A percentile compares a stretch with the other conserved stretches of the same genome.
phyloP scores from a whole-genome alignment of 2,113 vertebrate genomes.

The Heptranchias perlo region DNA sequence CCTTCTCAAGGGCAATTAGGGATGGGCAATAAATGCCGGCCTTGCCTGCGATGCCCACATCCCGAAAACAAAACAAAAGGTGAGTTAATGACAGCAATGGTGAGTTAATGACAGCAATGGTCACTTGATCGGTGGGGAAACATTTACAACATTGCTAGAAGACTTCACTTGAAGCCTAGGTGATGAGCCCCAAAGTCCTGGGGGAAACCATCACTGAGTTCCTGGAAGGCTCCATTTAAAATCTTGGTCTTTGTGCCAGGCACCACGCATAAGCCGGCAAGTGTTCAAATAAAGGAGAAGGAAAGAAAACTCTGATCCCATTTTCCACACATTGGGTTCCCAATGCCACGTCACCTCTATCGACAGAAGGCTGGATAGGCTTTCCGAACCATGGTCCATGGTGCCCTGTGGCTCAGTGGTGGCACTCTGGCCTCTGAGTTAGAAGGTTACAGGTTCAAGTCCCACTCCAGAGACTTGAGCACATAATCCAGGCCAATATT shows the following conservation, averaged over 20 bases:
- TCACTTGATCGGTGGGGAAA: background rate
- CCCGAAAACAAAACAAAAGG: background rate
- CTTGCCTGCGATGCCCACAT: background rate
- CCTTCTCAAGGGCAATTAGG: background rate
- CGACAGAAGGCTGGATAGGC: background rate
- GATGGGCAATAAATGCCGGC: background rate
- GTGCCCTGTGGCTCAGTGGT: no score
- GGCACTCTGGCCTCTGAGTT: no score
- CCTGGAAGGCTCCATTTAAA: constrained; percentile 14
- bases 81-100: background rate
- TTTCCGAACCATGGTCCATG: no score
- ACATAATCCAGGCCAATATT: no score
- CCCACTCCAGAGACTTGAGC: no score
- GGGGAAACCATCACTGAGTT: background rate
- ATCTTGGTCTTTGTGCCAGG: background rate
- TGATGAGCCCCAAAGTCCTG: background rate
- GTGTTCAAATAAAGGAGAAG: background rate
- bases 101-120: background rate
- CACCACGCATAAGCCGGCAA: background rate
- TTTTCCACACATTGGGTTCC: background rate
- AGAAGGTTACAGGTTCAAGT: no score
- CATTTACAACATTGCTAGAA: background rate
- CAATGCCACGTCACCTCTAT: background rate
- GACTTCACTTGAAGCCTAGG: background rate
- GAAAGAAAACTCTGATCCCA: background rate